Conservation (phyloP, 2,888 invertebrate species). For the Synergus laeviventris region DNA sequence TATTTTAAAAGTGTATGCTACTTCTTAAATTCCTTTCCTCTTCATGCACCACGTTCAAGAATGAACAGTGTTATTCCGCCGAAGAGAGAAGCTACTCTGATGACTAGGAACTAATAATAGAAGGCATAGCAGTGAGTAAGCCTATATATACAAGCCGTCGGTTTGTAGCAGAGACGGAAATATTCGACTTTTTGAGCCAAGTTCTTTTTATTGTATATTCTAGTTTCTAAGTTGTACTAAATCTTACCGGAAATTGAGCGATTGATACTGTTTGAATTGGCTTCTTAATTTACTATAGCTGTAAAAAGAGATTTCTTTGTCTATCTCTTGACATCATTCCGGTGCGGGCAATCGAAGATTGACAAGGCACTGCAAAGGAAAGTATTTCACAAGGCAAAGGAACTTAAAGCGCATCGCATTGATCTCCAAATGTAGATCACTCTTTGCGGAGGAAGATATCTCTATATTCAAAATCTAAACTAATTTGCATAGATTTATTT, state of each 20-base stretch:
- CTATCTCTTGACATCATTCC: background rate
- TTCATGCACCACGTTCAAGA: background rate
- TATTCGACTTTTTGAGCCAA: constrained; percentile 50
- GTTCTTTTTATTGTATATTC: background rate
- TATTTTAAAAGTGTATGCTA: constrained; percentile 47
- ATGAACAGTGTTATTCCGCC: constrained; percentile 32
- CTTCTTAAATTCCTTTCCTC: background rate
- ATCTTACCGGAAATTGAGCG: background rate
- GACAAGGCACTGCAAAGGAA: background rate
- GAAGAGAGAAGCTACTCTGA: constrained; percentile 62
- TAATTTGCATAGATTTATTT: too few species aligned
- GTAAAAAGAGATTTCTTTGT: background rate
- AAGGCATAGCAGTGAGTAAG: constrained; percentile 47
- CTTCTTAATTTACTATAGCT: background rate
- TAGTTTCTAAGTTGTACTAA: background rate
- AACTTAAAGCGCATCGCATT: too few species aligned
- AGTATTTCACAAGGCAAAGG: background rate
- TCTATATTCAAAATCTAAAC: too few species aligned
- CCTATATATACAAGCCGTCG: constrained; percentile 44
- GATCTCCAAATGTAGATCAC: too few species aligned
- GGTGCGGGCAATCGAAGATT: background rate
- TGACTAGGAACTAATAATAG: constrained; percentile 74
- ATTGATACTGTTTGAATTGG: background rate
- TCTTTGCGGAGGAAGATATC: too few species aligned
- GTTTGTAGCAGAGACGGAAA: constrained; percentile 50